These are phyloP conservation scores for Helicoverpa zea DNA, from an alignment of 1,140 invertebrate species.

Conservation along the genomic window DNA sequence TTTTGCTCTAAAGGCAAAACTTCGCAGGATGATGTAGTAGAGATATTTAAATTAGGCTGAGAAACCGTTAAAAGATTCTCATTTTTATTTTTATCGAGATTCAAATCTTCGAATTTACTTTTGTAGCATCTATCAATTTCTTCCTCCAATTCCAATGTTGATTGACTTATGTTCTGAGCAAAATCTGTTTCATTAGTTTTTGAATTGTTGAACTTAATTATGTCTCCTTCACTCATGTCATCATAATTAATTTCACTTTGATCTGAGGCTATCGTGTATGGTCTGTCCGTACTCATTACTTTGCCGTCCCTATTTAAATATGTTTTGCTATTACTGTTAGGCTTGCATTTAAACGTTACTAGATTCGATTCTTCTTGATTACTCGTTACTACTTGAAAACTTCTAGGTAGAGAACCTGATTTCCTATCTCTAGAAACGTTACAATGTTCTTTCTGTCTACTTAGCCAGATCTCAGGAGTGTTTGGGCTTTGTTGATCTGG, in stretches of 20 bases:
- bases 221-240: slow-evolving; percentile 84
- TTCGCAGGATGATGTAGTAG: slow-evolving; percentile 84
- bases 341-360: slow-evolving; percentile 83
- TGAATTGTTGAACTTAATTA: slow-evolving; percentile 87
- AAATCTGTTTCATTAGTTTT: slow-evolving; percentile 81
- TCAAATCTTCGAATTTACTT: slow-evolving; percentile 81
- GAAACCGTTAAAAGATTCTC: slow-evolving; percentile 70
- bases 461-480: slow-evolving; percentile 86
- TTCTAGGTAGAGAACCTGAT: slow-evolving; percentile 92
- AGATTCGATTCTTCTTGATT: slow-evolving; percentile 74
- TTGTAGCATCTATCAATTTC: slow-evolving; percentile 86
- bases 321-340: slow-evolving; percentile 83
- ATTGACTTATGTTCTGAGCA: slow-evolving; percentile 84
- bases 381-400: slow-evolving; percentile 89
- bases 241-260: slow-evolving; percentile 88
- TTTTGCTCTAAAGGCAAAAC: slow-evolving; percentile 73
- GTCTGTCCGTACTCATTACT: slow-evolving; percentile 85
- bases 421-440: slow-evolving; percentile 87
- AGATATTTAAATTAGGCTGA: slow-evolving; percentile 77
- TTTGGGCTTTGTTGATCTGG: slow-evolving; percentile 84
- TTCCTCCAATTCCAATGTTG: slow-evolving; percentile 84
- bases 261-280: slow-evolving; percentile 92
- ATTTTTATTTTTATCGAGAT: slow-evolving; percentile 78
- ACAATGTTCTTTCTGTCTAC: slow-evolving; percentile 85
- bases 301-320: slow-evolving; percentile 86